phyloP scores from a whole-genome alignment of 2,888 invertebrate genomes.

The Diaphora mendica region DNA sequence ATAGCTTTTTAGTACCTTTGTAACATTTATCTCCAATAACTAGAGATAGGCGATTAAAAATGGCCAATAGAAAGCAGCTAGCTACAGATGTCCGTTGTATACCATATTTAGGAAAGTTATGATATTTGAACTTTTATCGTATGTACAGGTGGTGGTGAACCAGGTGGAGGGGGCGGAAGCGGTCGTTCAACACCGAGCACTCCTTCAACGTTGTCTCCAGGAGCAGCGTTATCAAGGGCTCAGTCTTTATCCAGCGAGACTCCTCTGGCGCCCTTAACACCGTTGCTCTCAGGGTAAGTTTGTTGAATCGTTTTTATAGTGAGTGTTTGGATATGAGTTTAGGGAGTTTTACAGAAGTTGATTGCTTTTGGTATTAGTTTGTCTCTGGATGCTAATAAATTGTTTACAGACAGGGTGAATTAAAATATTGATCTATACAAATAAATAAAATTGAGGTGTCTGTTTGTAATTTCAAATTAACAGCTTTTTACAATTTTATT shows the following conservation, averaged over 20 bases:
- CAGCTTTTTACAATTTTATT: too few species aligned
- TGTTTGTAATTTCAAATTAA: too few species aligned
- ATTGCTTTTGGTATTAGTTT: background rate
- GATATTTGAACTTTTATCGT: background rate
- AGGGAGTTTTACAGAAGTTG: background rate
- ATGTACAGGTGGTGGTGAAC: constrained; percentile 69
- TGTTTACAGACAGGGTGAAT: background rate
- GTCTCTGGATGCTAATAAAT: constrained; percentile 16
- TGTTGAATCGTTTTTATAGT: background rate
- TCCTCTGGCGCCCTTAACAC: constrained; percentile 79
- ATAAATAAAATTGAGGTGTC: too few species aligned
- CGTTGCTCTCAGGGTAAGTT: constrained; percentile 78
- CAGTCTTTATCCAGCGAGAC: constrained; percentile 83
- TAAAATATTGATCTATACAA: background rate
- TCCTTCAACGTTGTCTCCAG: constrained; percentile 88
- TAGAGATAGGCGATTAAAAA: too few species aligned
- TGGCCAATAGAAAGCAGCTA: too few species aligned
- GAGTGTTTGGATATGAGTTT: background rate
- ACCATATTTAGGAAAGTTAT: background rate
- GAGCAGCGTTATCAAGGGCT: constrained; percentile 80
- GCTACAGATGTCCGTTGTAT: background rate
- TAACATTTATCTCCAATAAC: too few species aligned
- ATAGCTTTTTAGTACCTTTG: too few species aligned
- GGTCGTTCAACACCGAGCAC: constrained; percentile 85
- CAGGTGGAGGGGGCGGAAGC: constrained; percentile 75